Base-by-base conservation (phyloP, 2,113 vertebrate genomes). In the Melanerpes aurifrons region DNA sequence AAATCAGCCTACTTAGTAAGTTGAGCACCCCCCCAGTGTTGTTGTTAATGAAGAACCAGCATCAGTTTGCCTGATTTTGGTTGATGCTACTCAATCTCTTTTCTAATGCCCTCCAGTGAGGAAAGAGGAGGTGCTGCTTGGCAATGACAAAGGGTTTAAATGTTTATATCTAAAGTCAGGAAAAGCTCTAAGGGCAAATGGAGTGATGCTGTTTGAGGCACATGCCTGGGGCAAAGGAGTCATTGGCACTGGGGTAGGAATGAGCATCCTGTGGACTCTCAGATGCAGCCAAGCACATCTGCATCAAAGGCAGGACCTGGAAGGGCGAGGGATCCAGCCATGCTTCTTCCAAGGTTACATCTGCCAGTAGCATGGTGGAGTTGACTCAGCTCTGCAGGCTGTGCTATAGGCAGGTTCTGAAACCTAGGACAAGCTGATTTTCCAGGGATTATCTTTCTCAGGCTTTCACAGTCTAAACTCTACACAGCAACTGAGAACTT, bases 191-290 rank as follows among this genome's bases (percentile, higher is more conserved):
- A 66, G 8, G 45, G 37, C 31, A 28, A n/a, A 25, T 0, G 21
- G 32, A 7, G 31, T 25, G 81, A 17, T 1, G 22, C 12, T 4
- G n/a, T 7, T 6, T 8, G 72, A 31, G 66, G 58, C 20, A 8
- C 3, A 6, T 1, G 19, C 57, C 10, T 16, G 20, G 20, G 45
- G 29, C 32, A 25, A 20, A 20, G 1, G 3, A 14, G 15, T 8
- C 29, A 25, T 7, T 0, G n/a, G 22, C 35, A 17, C 47, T 17
- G 0, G 5, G 5, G 19, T 4, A 12, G 1, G 32, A 16, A 14
- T 1, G 8, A 62, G 69, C n/a, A 17, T 12, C 63, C 77, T 1
- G 11, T 1, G n/a, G 29, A 1, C 18, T 7, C 2, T 20, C 70
- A 31, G 80, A 21, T 29, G 63, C 18, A 53, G 32, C n/a, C 37